Base-by-base conservation (phyloP, 2,888 invertebrate genomes). In the Idaea aversata region DNA sequence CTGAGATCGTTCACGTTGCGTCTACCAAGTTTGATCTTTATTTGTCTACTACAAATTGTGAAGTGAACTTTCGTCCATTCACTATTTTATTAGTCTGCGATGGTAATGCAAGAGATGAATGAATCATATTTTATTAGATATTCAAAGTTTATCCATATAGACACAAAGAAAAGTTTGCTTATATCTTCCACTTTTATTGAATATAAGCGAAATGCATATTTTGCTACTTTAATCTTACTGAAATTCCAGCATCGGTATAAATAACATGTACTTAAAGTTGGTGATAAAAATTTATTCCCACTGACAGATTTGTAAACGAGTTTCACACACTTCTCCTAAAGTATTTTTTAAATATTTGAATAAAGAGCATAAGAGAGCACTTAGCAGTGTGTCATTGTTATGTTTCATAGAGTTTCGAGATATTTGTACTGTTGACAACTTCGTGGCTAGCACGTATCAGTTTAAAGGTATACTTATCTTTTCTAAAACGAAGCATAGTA, bases 331-430 rank as follows among this genome's bases (percentile, higher is more conserved):
- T 75, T 68, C 62, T 63, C 64, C 64, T 66, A 62, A 76, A 74
- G 80, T 77, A 84, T 84, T 80, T 78, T 81, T 82, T 82, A 84
- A 89, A 90, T 87, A 87, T 91, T 90, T 87, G 83, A 81, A 71
- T 73, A 71, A 78, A 78, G 81, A 84, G 83, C 82, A 87, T 80
- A 88, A 86, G 85, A 87, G 83, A 78, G 82, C 88, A 88, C 88
- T 90, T 88, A 88, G 83, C 82, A 80, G 79, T 78, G 80, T 83
- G 83, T 83, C 82, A 85, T 83, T 86, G 84, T 88, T 83, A 75
- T 82, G 78, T 82, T 83, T 80, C 78, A 65, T 67, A 72, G 75
- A 80, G 80, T 78, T 79, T 77, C 76, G 74, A 75, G 72, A 72
- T 76, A 71, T 77, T 75, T 75, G 72, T 75, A 74, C 67, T 70